Percentiles rank a stretch among this genome's conserved stretches.
These are phyloP conservation scores for Drosophila testacea DNA, from an alignment of 2,888 invertebrate species.

Conservation along the genomic window DNA sequence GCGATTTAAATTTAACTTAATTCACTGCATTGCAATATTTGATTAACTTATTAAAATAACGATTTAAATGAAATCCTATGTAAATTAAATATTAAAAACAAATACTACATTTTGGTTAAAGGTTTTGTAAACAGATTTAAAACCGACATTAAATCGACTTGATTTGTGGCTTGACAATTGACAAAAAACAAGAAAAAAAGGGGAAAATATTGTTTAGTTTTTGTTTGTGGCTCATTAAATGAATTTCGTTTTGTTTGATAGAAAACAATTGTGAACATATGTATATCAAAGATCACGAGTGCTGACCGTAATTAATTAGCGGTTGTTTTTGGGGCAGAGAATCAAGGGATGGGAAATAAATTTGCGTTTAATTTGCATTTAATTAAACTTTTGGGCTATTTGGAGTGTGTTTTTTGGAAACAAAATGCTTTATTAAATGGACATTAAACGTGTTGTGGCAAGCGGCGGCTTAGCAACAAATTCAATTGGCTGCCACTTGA, in stretches of 20 bases:
- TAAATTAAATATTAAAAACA: neutral
- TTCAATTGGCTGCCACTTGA: slow-evolving; percentile 22
- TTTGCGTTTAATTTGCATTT: slow-evolving; percentile 42
- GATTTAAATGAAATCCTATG: neutral
- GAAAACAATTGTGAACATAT: neutral
- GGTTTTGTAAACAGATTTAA: slow-evolving; percentile 4
- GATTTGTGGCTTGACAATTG: slow-evolving; percentile 10
- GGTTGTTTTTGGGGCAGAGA: slow-evolving; percentile 1
- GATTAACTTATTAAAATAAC: neutral
- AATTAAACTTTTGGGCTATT: slow-evolving; percentile 49
- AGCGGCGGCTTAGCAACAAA: slow-evolving; percentile 26
- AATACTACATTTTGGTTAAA: neutral
- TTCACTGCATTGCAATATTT: neutral
- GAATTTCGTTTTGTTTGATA: slow-evolving; percentile 18
- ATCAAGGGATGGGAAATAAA: neutral
- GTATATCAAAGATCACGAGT: slow-evolving; percentile 1
- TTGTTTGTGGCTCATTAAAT: slow-evolving; percentile 14
- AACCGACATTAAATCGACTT: slow-evolving; percentile 4
- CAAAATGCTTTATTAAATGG: slow-evolving; percentile 36
- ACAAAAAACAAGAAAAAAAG: neutral
- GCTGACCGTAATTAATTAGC: slow-evolving; percentile 40
- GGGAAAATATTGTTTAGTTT: slow-evolving; percentile 9
- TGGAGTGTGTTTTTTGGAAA: neutral
- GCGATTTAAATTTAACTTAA: no score
- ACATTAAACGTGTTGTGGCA: slow-evolving; percentile 36